Evolutionary conservation across 2,797 vertebrate species (phyloP).

Genomic region (Hipposideros larvatus): DNA sequence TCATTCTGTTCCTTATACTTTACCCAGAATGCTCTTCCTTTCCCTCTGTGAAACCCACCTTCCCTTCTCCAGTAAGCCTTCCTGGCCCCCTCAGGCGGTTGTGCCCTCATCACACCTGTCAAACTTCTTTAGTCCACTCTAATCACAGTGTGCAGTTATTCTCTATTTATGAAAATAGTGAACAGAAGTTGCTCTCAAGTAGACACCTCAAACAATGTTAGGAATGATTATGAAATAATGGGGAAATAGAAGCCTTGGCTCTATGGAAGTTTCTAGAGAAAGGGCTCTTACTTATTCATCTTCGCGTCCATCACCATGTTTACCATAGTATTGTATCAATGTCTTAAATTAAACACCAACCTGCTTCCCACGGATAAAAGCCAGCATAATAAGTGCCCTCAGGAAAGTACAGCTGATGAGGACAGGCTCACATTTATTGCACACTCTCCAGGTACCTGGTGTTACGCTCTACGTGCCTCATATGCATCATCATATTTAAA

Average conservation of each 20-base stretch:
- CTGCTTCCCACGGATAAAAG: background rate
- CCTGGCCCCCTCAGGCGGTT: background rate
- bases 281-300: background rate
- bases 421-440: too few species aligned
- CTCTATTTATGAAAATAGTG: background rate
- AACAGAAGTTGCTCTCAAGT: background rate
- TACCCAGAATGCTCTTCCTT: background rate
- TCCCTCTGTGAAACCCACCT: background rate
- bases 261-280: background rate
- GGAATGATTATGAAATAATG: background rate
- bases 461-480: background rate
- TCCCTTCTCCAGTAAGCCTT: background rate
- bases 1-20: background rate
- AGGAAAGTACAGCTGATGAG: background rate
- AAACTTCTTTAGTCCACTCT: too few species aligned
- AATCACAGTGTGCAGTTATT: background rate
- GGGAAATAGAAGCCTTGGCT: background rate
- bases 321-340: background rate
- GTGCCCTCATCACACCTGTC: background rate
- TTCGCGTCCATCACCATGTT: background rate
- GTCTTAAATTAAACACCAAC: background rate
- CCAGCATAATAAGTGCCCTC: background rate
- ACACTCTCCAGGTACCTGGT: background rate
- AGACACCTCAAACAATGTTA: background rate
- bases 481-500: background rate